Evolutionary conservation across 2,113 vertebrate species (phyloP), one percentile per base, ranked within the genome.

Genomic region (Seriola aureovittata): DNA sequence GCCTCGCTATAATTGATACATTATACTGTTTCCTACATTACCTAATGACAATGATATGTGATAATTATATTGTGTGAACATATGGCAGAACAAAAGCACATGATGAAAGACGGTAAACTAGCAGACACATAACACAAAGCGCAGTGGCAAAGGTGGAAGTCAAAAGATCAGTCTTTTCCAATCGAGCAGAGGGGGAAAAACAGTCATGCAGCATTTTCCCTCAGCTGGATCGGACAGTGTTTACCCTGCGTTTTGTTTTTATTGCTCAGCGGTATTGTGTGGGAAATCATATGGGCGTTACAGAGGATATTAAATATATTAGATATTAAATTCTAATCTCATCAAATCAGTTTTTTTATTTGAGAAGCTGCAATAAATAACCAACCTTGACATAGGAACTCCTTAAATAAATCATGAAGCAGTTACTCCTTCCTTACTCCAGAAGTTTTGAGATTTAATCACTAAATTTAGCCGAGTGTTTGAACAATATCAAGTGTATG

Each of bases 381-480:
- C 59, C 55, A 62, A 73, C 46, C 48, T 87, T 87, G 71, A 86
- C 46, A 73, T 64, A 70, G 62, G 57, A 48, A 58, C 34, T 64
- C 34, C 64, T 79, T 77, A 66, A 80, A 85, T 84, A 84, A 86
- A 86, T 84, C 75, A 88, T 52, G 40, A 75, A 68, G 79, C 46
- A 65, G 65, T 85, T 80, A 59, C 54, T 80, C 50, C 50, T 70
- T 57, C 44, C 46, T 57, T 0, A 58, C 80, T 60, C 74, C 52
- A 67, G 50, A 78, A 40, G 75, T 79, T 89, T 84, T 92, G 87
- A 89, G 84, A 92, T 93, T 91, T 88, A 88, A 91, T 85, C 88
- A 76, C 69, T 88, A 82, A 87, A 88, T 84, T 89, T 66, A 78
- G 48, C 40, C 25, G 46, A 80, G 36, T 57, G 78, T 85, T 80